Conservation (phyloP, 2,113 vertebrate species). For the Python bivittatus region DNA sequence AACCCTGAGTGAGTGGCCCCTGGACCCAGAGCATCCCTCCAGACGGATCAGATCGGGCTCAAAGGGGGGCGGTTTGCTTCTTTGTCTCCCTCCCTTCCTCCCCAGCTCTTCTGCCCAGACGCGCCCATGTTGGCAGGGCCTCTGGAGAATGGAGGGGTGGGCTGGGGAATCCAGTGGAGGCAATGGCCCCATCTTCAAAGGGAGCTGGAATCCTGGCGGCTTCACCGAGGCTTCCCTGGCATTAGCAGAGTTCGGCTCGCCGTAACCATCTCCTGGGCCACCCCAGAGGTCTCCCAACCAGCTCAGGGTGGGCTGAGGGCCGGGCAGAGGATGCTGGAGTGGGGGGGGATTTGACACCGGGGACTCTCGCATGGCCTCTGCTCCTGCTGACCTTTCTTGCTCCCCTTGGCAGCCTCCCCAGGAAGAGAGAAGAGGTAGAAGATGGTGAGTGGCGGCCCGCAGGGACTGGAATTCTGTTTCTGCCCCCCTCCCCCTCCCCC, state of each 20-base stretch:
- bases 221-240: too few species aligned
- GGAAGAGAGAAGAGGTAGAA: background rate
- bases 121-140: background rate
- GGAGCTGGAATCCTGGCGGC: too few species aligned
- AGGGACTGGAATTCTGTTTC: background rate
- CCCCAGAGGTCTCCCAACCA: background rate
- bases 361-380: background rate
- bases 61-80: background rate
- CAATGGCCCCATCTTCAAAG: too few species aligned
- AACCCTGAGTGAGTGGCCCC: background rate
- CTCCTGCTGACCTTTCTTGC: background rate
- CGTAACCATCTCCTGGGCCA: background rate
- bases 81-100: background rate
- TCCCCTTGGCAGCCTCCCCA: background rate
- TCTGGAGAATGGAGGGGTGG: background rate
- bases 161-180: background rate
- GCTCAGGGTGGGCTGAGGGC: background rate
- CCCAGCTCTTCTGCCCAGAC: background rate
- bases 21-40: background rate
- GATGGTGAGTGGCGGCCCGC: background rate
- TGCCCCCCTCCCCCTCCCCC: background rate
- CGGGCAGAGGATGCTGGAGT: background rate
- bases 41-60: background rate
- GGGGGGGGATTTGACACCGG: background rate
- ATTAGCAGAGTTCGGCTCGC: background rate